phyloP scores from a whole-genome alignment of 2,888 invertebrate species.

The Scaptomyza tumidula region DNA sequence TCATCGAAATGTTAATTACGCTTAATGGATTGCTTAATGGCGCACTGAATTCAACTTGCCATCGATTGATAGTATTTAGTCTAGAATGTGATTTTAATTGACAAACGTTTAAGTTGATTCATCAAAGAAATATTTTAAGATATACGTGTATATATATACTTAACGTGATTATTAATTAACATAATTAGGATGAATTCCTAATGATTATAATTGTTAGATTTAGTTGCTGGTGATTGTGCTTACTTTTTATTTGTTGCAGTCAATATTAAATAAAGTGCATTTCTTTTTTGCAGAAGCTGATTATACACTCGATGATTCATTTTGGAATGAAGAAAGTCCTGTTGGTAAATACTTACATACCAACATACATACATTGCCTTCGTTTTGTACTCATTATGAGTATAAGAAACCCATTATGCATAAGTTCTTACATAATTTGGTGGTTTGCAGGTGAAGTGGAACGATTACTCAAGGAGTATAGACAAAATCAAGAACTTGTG shows the following conservation, averaged over 20 bases:
- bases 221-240: neutral
- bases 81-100: neutral
- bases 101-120: too few relatives aligned
- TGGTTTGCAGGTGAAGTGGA: constrained; percentile 92
- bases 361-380: too few relatives aligned
- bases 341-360: constrained; percentile 88
- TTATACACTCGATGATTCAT: constrained; percentile 96
- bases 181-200: too few relatives aligned
- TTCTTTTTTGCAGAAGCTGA: constrained; percentile 93
- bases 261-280: constrained; percentile 9
- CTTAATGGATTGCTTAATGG: neutral
- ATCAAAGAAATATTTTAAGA: too few relatives aligned
- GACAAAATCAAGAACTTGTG: constrained; percentile 96
- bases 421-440: neutral
- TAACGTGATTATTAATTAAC: too few relatives aligned
- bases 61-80: neutral
- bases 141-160: too few relatives aligned
- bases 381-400: neutral
- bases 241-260: neutral
- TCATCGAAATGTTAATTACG: neutral
- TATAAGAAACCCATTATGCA: neutral
- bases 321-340: constrained; percentile 96
- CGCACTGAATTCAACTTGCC: neutral
- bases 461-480: constrained; percentile 94
- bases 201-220: neutral